Conservation (phyloP, 2,113 vertebrate species). For the Tachycineta bicolor region DNA sequence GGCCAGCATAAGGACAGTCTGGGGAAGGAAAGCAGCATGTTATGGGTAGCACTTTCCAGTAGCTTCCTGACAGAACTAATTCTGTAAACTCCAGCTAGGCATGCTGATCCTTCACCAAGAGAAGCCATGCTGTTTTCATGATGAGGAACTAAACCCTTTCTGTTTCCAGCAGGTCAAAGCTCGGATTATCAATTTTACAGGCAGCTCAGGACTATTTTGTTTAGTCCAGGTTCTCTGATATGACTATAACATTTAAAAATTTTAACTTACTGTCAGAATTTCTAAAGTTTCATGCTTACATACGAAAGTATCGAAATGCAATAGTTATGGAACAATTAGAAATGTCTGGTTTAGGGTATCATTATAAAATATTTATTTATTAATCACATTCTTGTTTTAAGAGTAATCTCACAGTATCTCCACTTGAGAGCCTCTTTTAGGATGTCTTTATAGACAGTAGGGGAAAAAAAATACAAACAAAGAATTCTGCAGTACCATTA, state of each 20-base stretch:
- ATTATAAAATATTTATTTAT: background rate
- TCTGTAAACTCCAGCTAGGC: background rate
- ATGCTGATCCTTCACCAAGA: background rate
- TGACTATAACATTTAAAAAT: background rate
- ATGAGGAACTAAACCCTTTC: background rate
- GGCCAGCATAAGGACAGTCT: background rate
- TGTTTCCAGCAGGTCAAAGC: background rate
- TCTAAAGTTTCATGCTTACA: background rate
- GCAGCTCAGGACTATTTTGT: background rate
- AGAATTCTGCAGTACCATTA: background rate
- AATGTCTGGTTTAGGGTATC: background rate
- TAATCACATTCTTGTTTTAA: background rate
- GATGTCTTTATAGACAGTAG: background rate
- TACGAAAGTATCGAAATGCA: background rate
- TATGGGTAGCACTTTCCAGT: rapidly evolving
- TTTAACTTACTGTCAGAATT: background rate
- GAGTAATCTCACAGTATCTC: background rate
- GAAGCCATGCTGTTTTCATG: background rate
- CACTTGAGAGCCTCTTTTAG: background rate
- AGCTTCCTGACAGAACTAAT: background rate
- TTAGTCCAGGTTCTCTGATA: background rate
- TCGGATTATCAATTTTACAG: background rate
- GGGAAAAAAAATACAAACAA: background rate
- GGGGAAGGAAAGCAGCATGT: background rate
- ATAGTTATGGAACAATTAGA: background rate